Percentiles rank a stretch among this genome's conserved stretches.
Evolutionary conservation across 2,113 vertebrate species (phyloP).

Genomic region (Terrapene triunguis): DNA sequence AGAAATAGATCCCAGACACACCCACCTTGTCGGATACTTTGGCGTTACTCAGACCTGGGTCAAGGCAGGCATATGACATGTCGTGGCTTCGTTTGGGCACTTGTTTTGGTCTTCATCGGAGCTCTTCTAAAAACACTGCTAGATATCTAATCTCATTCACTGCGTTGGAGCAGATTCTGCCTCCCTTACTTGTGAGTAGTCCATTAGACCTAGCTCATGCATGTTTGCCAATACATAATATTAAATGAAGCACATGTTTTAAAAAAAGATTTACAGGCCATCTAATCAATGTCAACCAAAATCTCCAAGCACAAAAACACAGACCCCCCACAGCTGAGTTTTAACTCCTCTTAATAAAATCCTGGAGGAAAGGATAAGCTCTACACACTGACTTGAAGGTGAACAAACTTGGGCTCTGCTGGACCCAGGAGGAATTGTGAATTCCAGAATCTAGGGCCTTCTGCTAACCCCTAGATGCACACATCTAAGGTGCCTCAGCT

Average conservation of each 20-base stretch:
- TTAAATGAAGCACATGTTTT: too few relatives aligned
- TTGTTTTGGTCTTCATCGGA: not conserved
- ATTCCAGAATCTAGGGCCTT: not conserved
- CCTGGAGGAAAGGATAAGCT: not conserved
- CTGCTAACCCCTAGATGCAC: not conserved
- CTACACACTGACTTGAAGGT: not conserved
- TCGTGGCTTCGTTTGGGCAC: too few relatives aligned
- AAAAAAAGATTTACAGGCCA: too few relatives aligned
- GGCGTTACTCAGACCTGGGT: not conserved
- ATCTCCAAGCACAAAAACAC: not conserved
- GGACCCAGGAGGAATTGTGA: conserved; percentile 56
- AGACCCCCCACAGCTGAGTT: not conserved
- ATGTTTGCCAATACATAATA: too few relatives aligned
- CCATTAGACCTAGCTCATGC: not conserved
- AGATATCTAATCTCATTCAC: not conserved
- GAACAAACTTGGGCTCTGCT: not conserved
- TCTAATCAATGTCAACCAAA: too few relatives aligned
- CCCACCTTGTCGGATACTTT: not conserved
- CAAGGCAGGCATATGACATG: not conserved
- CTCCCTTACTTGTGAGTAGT: accelerated
- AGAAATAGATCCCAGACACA: not conserved
- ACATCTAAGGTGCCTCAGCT: not conserved
- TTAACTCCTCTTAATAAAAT: conserved; percentile 57
- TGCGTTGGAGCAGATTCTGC: not conserved
- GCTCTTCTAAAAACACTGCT: not conserved